phyloP scores from a whole-genome alignment of 1,140 invertebrate genomes.

The Aphaenogaster ashmeadi region DNA sequence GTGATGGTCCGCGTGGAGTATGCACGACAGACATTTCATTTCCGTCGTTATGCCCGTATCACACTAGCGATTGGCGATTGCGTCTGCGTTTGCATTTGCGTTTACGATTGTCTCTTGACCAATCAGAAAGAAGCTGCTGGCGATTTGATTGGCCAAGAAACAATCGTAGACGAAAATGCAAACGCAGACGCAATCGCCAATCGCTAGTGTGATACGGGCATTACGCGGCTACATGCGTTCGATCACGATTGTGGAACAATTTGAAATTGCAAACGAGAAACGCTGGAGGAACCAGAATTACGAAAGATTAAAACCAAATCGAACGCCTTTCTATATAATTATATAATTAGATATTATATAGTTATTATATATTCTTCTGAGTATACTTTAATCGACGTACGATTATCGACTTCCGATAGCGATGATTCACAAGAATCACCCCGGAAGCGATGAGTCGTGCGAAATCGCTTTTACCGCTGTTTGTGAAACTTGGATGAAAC shows the following conservation, averaged over 20 bases:
- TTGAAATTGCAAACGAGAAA: not conserved
- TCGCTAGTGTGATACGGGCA: no score
- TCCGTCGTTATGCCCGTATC: not conserved
- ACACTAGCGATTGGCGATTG: no score
- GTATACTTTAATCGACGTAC: not conserved
- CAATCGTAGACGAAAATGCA: no score
- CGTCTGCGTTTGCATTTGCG: no score
- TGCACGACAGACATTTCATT: conserved; percentile 29
- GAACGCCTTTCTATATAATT: not conserved
- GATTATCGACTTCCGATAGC: conserved; percentile 25
- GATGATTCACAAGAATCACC: conserved; percentile 5
- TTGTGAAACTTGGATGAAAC: not conserved
- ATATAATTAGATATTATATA: conserved; percentile 39
- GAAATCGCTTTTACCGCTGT: not conserved
- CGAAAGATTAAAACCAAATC: no score
- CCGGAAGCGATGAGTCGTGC: conserved; percentile 7
- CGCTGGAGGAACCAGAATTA: not conserved
- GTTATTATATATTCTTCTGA: conserved; percentile 5
- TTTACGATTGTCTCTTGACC: no score
- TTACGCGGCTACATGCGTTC: not conserved
- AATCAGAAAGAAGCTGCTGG: no score
- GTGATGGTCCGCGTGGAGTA: not conserved
- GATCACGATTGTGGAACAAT: not conserved
- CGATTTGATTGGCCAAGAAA: no score
- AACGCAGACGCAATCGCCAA: no score